Base-by-base conservation (phyloP, 1,140 invertebrate genomes). In the Octopus sinensis region DNA sequence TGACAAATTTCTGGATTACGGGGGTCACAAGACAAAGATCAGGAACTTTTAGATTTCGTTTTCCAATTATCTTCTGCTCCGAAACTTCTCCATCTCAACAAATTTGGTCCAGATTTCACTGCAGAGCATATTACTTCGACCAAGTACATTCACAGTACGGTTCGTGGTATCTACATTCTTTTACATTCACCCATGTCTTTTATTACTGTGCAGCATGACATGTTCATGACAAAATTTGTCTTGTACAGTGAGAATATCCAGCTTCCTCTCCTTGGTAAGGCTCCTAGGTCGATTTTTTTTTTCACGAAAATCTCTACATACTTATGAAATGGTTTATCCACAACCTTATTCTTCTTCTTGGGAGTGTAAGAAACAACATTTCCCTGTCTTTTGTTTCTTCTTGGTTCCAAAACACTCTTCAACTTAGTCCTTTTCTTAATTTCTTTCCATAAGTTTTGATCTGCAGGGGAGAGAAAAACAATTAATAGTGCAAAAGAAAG, bases 1-100 rank as follows among this genome's bases (percentile, higher is more conserved):
- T 62, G 56, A 62, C 56, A 62, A 62, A 62, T 62, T 62, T 62
- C 56, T 62, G 56, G 56, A 62, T 62, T 62, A 62, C 56, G 17
- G 9, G 4, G 4, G 56, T 62, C 56, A 62, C 9, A 62, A 62
- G 56, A 62, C 4, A 17, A 62, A 62, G 56, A 62, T 62, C 56
- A 1, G 17, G 56, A 9, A 62, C 56, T 17, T 62, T 62, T 2
- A 17, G 56, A 62, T 62, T 62, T 62, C 17, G 56, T 2, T 62
- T 62, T 62, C 56, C 56, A 62, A 17, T 62, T 17, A 62, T 12
- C 56, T 62, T 62, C 56, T 17, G 17, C 56, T 62, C 30, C 30
- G 30, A 43, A 43, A 43, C 3, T 43, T 43, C 30, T 43, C 30
- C 30, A 43, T 43, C 30, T 43, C 30, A 43, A 43, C 30, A 43